phyloP scores from a whole-genome alignment of 2,888 invertebrate genomes.

The Steinernema hermaphroditum region DNA sequence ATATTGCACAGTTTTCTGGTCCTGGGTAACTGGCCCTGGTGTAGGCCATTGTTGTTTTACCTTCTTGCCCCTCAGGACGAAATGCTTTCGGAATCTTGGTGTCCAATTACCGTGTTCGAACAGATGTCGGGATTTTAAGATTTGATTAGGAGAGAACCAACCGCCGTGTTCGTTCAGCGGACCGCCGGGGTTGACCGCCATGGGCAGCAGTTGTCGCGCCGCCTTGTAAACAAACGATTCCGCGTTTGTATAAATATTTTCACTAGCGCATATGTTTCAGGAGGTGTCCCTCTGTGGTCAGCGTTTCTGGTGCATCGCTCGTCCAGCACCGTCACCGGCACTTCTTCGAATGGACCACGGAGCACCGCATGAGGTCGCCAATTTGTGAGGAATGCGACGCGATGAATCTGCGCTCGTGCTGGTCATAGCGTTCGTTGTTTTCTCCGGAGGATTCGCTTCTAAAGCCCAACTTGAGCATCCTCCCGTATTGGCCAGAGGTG shows the following conservation, averaged over 20 bases:
- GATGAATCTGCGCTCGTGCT: slow-evolving; percentile 30
- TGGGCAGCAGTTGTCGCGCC: slow-evolving; percentile 20
- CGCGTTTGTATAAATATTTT: slow-evolving; percentile 28
- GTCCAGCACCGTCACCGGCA: neutral
- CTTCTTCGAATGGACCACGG: slow-evolving; percentile 25
- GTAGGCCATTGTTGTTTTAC: no score
- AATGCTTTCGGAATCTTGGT: neutral
- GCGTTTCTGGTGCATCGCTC: neutral
- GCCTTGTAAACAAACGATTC: slow-evolving; percentile 16
- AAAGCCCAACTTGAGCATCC: neutral
- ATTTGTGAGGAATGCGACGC: slow-evolving; percentile 30
- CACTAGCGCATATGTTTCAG: slow-evolving; percentile 11
- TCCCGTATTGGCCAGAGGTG: neutral
- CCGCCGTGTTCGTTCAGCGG: neutral
- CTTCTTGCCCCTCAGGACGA: no score
- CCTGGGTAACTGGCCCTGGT: no score
- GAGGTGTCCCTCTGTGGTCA: slow-evolving; percentile 9
- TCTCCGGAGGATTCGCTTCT: neutral
- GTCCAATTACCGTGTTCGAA: slow-evolving; percentile 24
- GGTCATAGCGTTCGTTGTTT: slow-evolving; percentile 1
- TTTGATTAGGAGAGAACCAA: neutral
- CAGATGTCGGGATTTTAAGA: neutral
- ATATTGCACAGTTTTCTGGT: neutral
- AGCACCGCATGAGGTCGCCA: slow-evolving; percentile 26
- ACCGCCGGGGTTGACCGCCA: slow-evolving; percentile 10